Conservation (phyloP, 30 jellyfish, hydroid and myxozoan species). For the Aurelia coerulea region DNA sequence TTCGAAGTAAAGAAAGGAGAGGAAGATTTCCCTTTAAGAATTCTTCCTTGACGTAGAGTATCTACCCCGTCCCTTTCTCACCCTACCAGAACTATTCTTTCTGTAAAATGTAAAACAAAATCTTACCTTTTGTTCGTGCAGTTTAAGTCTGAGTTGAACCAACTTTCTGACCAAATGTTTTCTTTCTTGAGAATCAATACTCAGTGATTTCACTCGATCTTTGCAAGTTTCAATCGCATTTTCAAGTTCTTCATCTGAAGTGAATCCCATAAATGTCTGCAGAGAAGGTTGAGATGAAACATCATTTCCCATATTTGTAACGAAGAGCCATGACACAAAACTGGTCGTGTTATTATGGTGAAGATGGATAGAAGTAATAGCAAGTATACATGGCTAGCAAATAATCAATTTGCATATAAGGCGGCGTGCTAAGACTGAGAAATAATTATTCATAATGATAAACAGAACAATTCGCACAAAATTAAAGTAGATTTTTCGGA, state of each 20-base stretch:
- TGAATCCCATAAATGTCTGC: conserved; percentile 93
- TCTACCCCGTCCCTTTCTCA: too few species aligned
- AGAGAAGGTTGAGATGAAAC: background rate
- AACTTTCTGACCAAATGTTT: conserved; percentile 75
- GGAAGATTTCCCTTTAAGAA: too few species aligned
- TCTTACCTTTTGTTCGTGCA: conserved; percentile 79
- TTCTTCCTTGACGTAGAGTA: too few species aligned
- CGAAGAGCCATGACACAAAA: too few species aligned
- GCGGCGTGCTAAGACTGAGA: too few species aligned
- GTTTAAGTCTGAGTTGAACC: conserved; percentile 81
- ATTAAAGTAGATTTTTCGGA: too few species aligned
- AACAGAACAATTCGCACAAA: too few species aligned
- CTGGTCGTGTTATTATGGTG: background rate
- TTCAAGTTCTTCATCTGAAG: conserved; percentile 84
- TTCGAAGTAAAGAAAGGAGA: too few species aligned
- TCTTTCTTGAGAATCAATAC: conserved; percentile 57
- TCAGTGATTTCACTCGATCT: conserved; percentile 61
- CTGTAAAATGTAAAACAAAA: background rate
- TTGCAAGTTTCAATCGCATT: conserved; percentile 90
- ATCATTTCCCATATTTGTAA: conserved; percentile 3
- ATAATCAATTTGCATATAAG: too few species aligned
- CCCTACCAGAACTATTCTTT: too few species aligned
- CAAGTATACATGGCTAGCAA: too few species aligned
- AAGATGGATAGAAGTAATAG: background rate
- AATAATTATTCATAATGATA: too few species aligned